Evolutionary conservation across 2,888 invertebrate genomes (phyloP).

Genomic region (Epirrita christyi): DNA sequence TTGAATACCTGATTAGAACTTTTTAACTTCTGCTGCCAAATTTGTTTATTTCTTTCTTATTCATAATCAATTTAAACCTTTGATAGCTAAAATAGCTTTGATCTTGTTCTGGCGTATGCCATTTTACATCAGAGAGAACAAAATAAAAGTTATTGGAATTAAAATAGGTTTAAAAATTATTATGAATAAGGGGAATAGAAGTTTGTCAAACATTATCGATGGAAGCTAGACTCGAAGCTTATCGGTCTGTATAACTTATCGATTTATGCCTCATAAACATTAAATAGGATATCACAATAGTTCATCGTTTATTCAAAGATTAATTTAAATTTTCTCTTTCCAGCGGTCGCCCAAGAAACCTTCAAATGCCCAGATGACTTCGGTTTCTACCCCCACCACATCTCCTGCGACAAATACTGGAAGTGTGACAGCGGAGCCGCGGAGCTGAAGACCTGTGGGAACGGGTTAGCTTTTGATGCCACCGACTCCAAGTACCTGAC

Average conservation of each 20-base stretch:
- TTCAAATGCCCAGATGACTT: constrained; percentile 98
- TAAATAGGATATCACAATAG: not conserved
- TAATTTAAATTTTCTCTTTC: constrained; percentile 50
- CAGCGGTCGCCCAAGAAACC: constrained; percentile 90
- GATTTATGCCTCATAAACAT: constrained; percentile 30
- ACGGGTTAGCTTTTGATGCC: constrained; percentile 96
- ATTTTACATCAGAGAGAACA: too few relatives aligned
- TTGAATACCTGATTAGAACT: too few relatives aligned
- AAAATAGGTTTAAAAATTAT: too few relatives aligned
- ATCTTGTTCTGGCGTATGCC: too few relatives aligned
- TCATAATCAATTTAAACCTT: too few relatives aligned
- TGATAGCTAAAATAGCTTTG: too few relatives aligned
- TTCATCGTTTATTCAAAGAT: not conserved
- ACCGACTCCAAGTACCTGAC: constrained; percentile 95
- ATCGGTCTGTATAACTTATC: constrained; percentile 7
- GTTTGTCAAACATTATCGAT: too few relatives aligned
- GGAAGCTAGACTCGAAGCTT: too few relatives aligned
- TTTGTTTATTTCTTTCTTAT: too few relatives aligned
- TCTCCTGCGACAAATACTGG: constrained; percentile 97
- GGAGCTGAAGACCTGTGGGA: constrained; percentile 96
- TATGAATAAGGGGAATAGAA: too few relatives aligned
- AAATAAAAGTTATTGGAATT: too few relatives aligned
- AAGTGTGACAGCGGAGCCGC: constrained; percentile 96
- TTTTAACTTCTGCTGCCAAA: too few relatives aligned
- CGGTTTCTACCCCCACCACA: constrained; percentile 96